Conservation (phyloP, 2,888 invertebrate genomes). For the Crioceris asparagi region DNA sequence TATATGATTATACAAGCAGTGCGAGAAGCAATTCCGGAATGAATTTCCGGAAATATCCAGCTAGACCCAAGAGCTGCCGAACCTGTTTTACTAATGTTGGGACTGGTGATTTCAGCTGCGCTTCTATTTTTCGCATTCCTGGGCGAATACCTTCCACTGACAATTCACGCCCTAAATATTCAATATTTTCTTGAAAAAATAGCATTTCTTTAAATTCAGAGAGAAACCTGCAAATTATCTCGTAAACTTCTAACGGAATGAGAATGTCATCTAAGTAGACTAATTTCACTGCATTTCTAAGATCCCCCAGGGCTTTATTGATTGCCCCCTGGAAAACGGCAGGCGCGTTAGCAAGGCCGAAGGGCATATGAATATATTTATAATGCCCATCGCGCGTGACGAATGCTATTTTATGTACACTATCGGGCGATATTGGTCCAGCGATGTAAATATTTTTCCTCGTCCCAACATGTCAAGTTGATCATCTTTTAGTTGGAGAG, state of each 20-base stretch:
- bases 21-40: background rate
- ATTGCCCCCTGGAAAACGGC: background rate
- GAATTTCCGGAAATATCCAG: background rate
- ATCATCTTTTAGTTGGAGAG: conserved; percentile 4
- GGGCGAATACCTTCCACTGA: no score
- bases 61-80: background rate
- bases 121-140: background rate
- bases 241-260: no score
- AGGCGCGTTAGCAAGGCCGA: no score
- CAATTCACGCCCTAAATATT: no score
- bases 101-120: background rate
- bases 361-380: no score
- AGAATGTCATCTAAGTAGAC: background rate
- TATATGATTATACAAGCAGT: no score
- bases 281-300: background rate
- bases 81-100: no score
- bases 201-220: no score
- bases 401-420: background rate
- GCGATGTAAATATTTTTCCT: background rate
- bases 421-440: conserved; percentile 1
- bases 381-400: no score
- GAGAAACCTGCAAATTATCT: no score
- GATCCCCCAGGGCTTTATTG: background rate
- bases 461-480: background rate
- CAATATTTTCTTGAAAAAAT: no score